Conservation (phyloP, 2,888 invertebrate genomes). For the Nomada hirtipes region DNA sequence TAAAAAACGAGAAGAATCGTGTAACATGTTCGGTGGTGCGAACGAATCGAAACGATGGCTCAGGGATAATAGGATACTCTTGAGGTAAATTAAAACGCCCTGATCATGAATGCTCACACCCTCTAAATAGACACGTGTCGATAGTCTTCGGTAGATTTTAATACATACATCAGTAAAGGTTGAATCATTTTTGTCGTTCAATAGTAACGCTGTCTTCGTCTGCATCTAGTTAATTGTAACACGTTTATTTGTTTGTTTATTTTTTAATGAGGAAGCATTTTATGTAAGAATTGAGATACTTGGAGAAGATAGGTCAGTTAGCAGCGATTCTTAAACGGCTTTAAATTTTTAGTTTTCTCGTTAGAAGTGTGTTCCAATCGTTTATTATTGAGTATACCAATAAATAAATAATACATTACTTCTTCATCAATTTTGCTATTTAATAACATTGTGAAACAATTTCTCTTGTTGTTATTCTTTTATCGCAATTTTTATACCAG, state of each 20-base stretch:
- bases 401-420: too few species aligned
- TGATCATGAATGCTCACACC: conserved; percentile 26
- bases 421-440: too few species aligned
- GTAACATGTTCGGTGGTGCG: conserved; percentile 87
- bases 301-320: conserved; percentile 4
- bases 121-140: background rate
- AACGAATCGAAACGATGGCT: conserved; percentile 87
- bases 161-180: too few species aligned
- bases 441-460: too few species aligned
- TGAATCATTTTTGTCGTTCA: background rate
- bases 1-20: conserved; percentile 50
- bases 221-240: background rate
- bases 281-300: background rate
- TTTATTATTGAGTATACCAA: too few species aligned
- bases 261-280: background rate
- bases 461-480: too few species aligned
- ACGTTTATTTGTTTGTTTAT: background rate
- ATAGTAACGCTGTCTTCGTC: background rate
- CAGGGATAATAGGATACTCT: conserved; percentile 81
- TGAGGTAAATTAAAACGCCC: conserved; percentile 78
- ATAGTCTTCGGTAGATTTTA: background rate
- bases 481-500: too few species aligned
- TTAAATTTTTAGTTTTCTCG: background rate
- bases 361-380: background rate
- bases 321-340: background rate